These are phyloP conservation scores for Lymantria monacha DNA, from an alignment of 2,888 invertebrate species.

Conservation along the genomic window DNA sequence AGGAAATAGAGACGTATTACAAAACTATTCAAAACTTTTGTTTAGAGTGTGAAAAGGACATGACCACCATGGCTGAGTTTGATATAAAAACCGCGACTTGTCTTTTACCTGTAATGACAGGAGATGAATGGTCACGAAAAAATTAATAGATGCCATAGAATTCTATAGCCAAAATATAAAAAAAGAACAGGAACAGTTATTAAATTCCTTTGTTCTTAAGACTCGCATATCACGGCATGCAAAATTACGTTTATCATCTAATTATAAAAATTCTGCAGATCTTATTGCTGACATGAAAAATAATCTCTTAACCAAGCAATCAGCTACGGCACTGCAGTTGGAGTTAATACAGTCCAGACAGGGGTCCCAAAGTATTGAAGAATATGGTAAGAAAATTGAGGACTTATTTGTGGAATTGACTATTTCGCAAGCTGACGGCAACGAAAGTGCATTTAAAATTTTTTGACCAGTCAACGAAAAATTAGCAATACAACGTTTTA, in stretches of 20 bases:
- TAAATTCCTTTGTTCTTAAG: not conserved
- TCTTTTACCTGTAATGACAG: not conserved
- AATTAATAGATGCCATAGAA: not conserved
- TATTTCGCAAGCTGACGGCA: conserved; percentile 5
- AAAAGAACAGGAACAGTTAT: not conserved
- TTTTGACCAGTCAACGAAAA: conserved; percentile 7
- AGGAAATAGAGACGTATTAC: too few species aligned
- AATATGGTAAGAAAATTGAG: not conserved
- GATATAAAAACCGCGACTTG: not conserved
- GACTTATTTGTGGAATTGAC: conserved; percentile 5
- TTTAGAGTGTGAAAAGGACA: too few species aligned
- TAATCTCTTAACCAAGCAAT: too few species aligned
- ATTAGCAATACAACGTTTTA: too few species aligned
- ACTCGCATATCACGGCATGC: not conserved
- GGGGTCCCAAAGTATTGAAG: too few species aligned
- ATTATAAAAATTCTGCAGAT: not conserved
- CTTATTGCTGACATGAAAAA: too few species aligned
- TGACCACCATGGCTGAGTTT: too few species aligned
- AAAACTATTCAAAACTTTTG: too few species aligned
- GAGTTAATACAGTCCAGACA: too few species aligned
- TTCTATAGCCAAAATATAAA: not conserved
- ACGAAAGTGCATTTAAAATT: conserved; percentile 1
- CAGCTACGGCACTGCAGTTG: too few species aligned
- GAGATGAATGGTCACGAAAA: not conserved
- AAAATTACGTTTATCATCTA: not conserved